Percentiles rank a stretch among this genome's conserved stretches.
Conservation (phyloP, 1,140 invertebrate species). For the Eulimnadia texana region DNA sequence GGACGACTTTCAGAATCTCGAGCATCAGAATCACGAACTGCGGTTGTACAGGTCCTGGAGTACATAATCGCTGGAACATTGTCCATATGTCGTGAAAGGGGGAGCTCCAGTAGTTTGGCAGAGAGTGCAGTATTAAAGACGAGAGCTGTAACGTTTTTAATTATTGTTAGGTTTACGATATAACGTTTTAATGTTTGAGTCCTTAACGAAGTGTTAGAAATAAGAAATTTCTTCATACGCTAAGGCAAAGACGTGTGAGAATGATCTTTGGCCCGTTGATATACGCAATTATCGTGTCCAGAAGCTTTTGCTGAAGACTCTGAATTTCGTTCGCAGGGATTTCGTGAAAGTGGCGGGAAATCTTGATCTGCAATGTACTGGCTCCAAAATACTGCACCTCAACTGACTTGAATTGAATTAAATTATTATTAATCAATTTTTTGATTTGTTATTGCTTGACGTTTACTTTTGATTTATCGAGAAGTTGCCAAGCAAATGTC, state of each 20-base stretch:
- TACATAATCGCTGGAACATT: conserved; percentile 43
- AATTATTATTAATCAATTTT: conserved; percentile 1
- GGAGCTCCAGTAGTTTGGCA: conserved; percentile 43
- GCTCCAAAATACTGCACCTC: conserved; percentile 89
- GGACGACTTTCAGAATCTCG: conserved; percentile 56
- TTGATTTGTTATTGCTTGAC: conserved; percentile 17
- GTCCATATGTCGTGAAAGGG: conserved; percentile 46
- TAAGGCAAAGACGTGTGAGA: conserved; percentile 65
- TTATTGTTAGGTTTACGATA: too few relatives aligned
- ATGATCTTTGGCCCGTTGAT: conserved; percentile 64
- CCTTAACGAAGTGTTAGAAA: too few relatives aligned
- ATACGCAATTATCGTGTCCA: conserved; percentile 58
- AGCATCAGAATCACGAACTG: conserved; percentile 45
- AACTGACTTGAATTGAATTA: conserved; percentile 38
- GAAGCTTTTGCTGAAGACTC: conserved; percentile 52
- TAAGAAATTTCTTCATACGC: too few relatives aligned
- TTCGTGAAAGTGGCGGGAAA: conserved; percentile 71
- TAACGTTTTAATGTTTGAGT: too few relatives aligned
- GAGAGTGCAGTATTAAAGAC: conserved; percentile 47
- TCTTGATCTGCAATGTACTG: conserved; percentile 69
- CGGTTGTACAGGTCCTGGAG: conserved; percentile 37
- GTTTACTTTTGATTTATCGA: conserved; percentile 57
- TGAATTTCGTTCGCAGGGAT: conserved; percentile 60
- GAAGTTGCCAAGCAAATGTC: conserved; percentile 74
- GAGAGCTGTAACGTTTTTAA: conserved; percentile 39